These are phyloP conservation scores for Ochropleura leucogaster DNA, from an alignment of 2,888 invertebrate genomes.

Conservation along the genomic window DNA sequence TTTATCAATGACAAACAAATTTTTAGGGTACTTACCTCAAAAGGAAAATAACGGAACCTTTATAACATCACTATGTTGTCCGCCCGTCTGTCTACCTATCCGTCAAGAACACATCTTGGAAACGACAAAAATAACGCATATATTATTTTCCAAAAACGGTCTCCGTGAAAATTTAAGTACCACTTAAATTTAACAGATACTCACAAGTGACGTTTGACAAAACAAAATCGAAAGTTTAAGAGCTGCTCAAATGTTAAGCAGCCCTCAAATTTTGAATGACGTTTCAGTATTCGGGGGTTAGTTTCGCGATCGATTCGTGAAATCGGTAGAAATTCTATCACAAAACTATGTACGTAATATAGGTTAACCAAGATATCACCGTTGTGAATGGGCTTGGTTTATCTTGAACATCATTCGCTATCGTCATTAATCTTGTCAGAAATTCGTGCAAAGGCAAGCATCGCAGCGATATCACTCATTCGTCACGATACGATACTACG, in stretches of 20 bases:
- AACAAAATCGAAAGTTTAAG: too few relatives aligned
- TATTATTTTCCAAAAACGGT: background rate
- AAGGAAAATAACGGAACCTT: too few relatives aligned
- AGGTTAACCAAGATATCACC: constrained; percentile 43
- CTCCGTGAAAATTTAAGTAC: background rate
- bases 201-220: too few relatives aligned
- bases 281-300: too few relatives aligned
- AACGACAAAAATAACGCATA: background rate
- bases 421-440: constrained; percentile 33
- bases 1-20: background rate
- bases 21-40: too few relatives aligned
- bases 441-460: constrained; percentile 26
- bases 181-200: too few relatives aligned
- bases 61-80: too few relatives aligned
- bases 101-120: too few relatives aligned
- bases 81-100: too few relatives aligned
- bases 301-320: background rate
- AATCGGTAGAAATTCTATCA: background rate
- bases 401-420: constrained; percentile 41
- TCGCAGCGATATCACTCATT: constrained; percentile 38
- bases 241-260: too few relatives aligned
- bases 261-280: too few relatives aligned
- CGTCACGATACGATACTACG: background rate
- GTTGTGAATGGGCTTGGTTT: constrained; percentile 24
- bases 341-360: background rate